Conservation (phyloP, 2,113 vertebrate species). For the Hymenochirus boettgeri region DNA sequence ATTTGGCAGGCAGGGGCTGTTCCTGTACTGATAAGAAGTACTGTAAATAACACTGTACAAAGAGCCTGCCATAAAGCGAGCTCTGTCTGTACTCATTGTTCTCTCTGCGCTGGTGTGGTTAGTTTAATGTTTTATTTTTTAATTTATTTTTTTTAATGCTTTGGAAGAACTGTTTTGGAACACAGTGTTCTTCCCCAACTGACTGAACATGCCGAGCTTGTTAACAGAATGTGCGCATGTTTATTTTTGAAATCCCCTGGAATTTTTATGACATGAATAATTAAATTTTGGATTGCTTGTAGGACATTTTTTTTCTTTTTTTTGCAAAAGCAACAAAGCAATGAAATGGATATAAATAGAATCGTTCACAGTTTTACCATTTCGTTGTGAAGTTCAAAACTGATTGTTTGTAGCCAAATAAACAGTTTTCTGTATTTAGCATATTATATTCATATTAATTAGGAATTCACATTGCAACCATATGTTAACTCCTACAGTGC, state of each 20-base stretch:
- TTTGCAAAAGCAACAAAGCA: too few species aligned
- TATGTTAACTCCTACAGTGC: too few species aligned
- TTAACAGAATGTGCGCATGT: slow-evolving; percentile 71
- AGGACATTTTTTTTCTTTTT: not conserved
- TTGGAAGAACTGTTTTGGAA: slow-evolving; percentile 85
- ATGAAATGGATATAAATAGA: too few species aligned
- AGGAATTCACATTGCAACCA: too few species aligned
- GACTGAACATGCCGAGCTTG: slow-evolving; percentile 80
- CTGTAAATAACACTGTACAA: slow-evolving; percentile 98
- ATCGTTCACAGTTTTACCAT: too few species aligned
- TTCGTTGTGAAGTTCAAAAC: too few species aligned
- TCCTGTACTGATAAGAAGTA: slow-evolving; percentile 92
- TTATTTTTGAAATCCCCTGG: slow-evolving; percentile 70
- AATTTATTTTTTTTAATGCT: slow-evolving; percentile 53
- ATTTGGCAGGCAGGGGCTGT: slow-evolving; percentile 83
- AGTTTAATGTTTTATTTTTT: slow-evolving; percentile 14
- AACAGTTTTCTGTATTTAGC: too few species aligned
- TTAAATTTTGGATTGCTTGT: slow-evolving; percentile 14
- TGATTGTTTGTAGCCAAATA: too few species aligned
- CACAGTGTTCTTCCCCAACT: slow-evolving; percentile 87
- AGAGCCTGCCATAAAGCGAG: slow-evolving; percentile 72
- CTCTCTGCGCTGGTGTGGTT: slow-evolving; percentile 70
- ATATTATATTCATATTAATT: too few species aligned
- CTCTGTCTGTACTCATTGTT: slow-evolving; percentile 92
- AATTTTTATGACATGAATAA: slow-evolving; percentile 50